Evolutionary conservation across 2,797 vertebrate species (phyloP).

Genomic region (Meriones psammophilus): DNA sequence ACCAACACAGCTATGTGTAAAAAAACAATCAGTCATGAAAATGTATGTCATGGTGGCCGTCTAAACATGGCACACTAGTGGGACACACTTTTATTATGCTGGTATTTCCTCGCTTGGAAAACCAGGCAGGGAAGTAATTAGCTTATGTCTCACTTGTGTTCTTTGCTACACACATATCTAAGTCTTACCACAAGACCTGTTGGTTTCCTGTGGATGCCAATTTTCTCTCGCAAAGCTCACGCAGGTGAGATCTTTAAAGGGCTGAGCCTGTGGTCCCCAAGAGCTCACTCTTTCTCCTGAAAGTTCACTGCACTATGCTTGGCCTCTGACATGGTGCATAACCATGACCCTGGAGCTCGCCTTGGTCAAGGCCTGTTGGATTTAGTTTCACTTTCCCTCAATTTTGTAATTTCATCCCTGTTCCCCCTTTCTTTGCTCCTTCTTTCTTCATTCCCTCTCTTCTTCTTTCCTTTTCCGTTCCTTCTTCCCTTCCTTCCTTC

Average conservation of each 20-base stretch:
- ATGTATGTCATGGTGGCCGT: slow-evolving; percentile 29
- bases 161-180: not conserved
- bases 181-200: not conserved
- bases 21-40: slow-evolving; percentile 54
- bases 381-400: slow-evolving; percentile 9
- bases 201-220: not conserved
- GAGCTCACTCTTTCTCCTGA: not conserved
- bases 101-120: slow-evolving; percentile 55
- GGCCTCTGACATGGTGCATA: not conserved
- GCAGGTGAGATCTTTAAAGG: not conserved
- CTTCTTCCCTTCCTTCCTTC: too few relatives aligned
- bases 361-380: not conserved
- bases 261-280: not conserved
- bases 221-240: not conserved
- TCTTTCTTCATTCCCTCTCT: rapidly evolving
- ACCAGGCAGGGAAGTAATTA: slow-evolving; percentile 23
- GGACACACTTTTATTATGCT: slow-evolving; percentile 29
- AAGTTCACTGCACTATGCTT: not conserved
- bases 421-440: too few relatives aligned
- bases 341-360: not conserved
- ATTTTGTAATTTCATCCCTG: not conserved
- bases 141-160: slow-evolving; percentile 45
- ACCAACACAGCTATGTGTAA: not conserved
- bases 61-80: slow-evolving; percentile 42
- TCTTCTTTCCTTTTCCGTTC: too few relatives aligned